Conservation (phyloP, 2,888 invertebrate genomes). For the Labia minor region DNA sequence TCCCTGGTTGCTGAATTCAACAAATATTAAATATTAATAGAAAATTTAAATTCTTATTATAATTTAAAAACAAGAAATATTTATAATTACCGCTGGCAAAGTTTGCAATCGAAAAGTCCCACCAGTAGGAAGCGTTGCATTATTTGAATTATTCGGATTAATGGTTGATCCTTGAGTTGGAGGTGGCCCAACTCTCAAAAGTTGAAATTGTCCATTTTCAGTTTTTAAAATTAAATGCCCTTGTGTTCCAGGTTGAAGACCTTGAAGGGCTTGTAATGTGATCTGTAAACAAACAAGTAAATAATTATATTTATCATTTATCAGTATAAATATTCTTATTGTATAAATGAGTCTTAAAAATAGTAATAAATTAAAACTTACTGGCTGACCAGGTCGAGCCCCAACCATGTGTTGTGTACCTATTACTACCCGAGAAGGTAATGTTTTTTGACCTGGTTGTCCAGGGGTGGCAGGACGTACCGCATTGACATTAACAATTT, state of each 20-base stretch:
- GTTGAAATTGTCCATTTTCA: slow-evolving; percentile 91
- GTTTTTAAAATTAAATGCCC: slow-evolving; percentile 87
- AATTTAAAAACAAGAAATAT: too few relatives aligned
- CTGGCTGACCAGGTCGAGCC: slow-evolving; percentile 67
- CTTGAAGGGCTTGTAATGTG: slow-evolving; percentile 77
- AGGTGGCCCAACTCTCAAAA: slow-evolving; percentile 78
- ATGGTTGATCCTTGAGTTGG: slow-evolving; percentile 42
- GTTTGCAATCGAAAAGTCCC: slow-evolving; percentile 72
- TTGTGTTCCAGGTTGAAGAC: slow-evolving; percentile 77
- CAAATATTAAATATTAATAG: slow-evolving; percentile 24
- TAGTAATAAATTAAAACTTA: neutral
- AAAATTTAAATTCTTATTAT: too few relatives aligned
- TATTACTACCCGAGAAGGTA: slow-evolving; percentile 72
- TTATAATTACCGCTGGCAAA: slow-evolving; percentile 63
- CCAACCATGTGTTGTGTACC: slow-evolving; percentile 73
- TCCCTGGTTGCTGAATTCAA: slow-evolving; percentile 21
- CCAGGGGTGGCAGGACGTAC: slow-evolving; percentile 62
- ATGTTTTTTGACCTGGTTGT: slow-evolving; percentile 60
- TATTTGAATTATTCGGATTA: slow-evolving; percentile 35
- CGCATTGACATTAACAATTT: slow-evolving; percentile 62
- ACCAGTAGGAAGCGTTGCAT: slow-evolving; percentile 26
- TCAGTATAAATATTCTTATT: neutral
- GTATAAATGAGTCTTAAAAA: neutral
- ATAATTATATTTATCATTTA: too few relatives aligned
- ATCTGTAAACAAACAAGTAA: slow-evolving; percentile 40